Conservation (phyloP, 2,113 vertebrate species). For the Terrapene triunguis region DNA sequence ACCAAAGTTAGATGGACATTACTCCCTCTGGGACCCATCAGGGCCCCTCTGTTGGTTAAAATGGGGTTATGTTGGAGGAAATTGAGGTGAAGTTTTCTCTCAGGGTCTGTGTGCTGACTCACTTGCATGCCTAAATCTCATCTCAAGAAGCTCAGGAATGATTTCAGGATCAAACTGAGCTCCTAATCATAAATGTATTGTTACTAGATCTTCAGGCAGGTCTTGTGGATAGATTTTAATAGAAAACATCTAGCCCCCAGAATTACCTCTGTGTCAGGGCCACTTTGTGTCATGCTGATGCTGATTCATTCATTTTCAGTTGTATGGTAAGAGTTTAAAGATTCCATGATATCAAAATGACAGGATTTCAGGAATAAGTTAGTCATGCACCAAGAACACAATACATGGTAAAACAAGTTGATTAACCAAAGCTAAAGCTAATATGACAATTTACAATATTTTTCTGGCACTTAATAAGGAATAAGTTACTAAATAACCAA, state of each 20-base stretch:
- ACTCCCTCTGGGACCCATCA: not conserved
- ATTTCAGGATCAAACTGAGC: not conserved
- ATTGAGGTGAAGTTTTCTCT: not conserved
- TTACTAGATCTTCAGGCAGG: not conserved
- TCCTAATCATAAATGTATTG: not conserved
- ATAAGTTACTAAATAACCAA: not conserved
- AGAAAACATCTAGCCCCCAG: not conserved
- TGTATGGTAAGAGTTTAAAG: not conserved
- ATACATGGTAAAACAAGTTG: not conserved
- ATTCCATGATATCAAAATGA: not conserved
- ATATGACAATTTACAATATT: rapidly evolving
- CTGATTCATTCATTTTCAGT: not conserved
- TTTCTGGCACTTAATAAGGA: not conserved
- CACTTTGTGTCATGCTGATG: not conserved
- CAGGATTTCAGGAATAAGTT: not conserved
- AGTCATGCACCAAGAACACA: not conserved
- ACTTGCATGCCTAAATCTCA: not conserved
- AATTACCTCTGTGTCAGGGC: not conserved
- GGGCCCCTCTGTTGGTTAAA: too few species aligned
- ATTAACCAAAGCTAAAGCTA: not conserved
- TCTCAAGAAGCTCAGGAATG: not conserved
- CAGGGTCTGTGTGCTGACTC: not conserved
- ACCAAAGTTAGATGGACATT: not conserved
- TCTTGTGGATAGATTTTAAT: not conserved
- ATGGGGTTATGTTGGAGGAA: not conserved